A percentile compares a stretch with the other conserved stretches of the same genome.
Conservation (phyloP, 2,113 vertebrate species). For the Sinocyclocheilus maitianheensis region DNA sequence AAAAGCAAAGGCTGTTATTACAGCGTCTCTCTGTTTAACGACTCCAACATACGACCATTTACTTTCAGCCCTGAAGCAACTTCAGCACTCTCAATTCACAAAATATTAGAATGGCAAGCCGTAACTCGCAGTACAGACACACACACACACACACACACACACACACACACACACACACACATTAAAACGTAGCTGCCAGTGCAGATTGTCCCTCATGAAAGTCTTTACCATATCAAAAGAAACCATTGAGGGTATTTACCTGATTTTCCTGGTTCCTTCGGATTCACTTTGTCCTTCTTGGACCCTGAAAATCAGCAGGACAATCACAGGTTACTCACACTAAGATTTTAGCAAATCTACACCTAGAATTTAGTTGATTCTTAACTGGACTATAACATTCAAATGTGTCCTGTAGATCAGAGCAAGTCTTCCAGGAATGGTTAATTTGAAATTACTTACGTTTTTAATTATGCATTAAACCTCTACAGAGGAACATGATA, state of each 20-base stretch:
- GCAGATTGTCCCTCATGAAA: constrained; percentile 19
- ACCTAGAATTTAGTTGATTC: not conserved
- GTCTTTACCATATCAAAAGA: not conserved
- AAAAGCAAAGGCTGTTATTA: constrained; percentile 48
- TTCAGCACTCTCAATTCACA: constrained; percentile 56
- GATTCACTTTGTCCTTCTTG: constrained; percentile 81
- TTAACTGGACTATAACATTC: not conserved
- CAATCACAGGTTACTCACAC: not conserved
- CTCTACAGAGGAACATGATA: constrained; percentile 8
- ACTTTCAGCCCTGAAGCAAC: constrained; percentile 61
- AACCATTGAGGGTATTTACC: constrained; percentile 79
- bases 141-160: constrained; percentile 42
- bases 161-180: constrained; percentile 43
- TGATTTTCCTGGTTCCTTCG: constrained; percentile 89
- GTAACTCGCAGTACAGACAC: constrained; percentile 42
- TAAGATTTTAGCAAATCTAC: not conserved
- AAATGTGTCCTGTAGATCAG: not conserved
- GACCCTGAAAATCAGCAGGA: constrained; percentile 78
- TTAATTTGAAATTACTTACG: not conserved
- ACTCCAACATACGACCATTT: constrained; percentile 59
- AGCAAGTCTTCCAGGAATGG: constrained; percentile 1
- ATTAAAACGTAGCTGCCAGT: not conserved
- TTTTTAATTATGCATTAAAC: constrained; percentile 2
- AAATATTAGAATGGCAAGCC: constrained; percentile 59
- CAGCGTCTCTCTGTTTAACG: constrained; percentile 50